Conservation (phyloP, 2,113 vertebrate genomes). For the Burhinus oedicnemus region DNA sequence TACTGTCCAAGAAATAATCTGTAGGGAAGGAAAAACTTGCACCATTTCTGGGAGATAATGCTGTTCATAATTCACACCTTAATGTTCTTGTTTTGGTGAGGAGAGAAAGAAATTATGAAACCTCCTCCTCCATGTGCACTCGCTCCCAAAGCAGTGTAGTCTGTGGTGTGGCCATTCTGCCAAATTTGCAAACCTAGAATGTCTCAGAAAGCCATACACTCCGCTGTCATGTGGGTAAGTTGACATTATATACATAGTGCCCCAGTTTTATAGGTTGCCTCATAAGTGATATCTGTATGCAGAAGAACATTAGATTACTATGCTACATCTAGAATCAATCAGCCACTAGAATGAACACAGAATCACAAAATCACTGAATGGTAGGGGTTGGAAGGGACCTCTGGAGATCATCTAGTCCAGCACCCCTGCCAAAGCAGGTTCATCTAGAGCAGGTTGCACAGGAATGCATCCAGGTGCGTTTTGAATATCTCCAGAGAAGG, state of each 20-base stretch:
- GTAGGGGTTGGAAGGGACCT: too few relatives aligned
- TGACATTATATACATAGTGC: background rate
- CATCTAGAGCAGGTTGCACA: too few relatives aligned
- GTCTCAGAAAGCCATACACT: background rate
- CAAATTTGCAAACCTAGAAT: background rate
- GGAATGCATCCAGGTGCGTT: too few relatives aligned
- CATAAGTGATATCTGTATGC: too few relatives aligned
- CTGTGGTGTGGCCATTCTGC: background rate
- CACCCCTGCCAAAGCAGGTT: too few relatives aligned
- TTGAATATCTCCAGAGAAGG: too few relatives aligned
- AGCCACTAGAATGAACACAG: background rate
- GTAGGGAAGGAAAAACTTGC: background rate
- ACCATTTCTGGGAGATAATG: background rate
- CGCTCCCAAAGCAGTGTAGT: rapidly evolving
- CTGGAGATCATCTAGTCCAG: too few relatives aligned
- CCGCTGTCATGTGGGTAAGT: rapidly evolving
- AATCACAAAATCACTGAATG: too few relatives aligned
- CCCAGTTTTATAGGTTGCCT: background rate
- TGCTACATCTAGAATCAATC: background rate
- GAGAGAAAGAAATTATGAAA: background rate
- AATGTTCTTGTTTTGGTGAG: background rate
- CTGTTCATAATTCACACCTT: background rate
- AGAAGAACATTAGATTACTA: background rate
- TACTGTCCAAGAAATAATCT: background rate
- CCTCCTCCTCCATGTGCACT: rapidly evolving